Percentiles rank a stretch among this genome's conserved stretches.
phyloP scores from a whole-genome alignment of 2,113 vertebrate genomes.

The Onychostoma macrolepis region DNA sequence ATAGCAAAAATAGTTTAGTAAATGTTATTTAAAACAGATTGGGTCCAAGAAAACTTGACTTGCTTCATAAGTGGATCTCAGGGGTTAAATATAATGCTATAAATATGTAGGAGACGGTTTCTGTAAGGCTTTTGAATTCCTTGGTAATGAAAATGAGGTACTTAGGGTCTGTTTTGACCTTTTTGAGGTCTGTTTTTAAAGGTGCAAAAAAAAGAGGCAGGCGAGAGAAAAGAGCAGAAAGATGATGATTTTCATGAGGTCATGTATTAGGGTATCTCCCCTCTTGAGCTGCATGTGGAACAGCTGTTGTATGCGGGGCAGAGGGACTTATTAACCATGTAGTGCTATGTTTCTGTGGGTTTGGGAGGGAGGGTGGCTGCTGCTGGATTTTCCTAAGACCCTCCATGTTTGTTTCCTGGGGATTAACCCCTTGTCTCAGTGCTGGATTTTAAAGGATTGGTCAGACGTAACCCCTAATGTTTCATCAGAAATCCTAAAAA shows the following conservation, averaged over 20 bases:
- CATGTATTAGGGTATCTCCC: background rate
- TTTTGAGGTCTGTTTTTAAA: background rate
- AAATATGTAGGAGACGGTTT: background rate
- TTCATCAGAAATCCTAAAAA: conserved; percentile 38
- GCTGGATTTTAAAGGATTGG: conserved; percentile 42
- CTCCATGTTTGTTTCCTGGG: background rate
- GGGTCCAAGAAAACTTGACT: background rate
- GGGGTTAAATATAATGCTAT: background rate
- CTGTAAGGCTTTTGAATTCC: background rate
- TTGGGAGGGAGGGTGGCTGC: background rate
- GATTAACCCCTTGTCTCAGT: conserved; percentile 50
- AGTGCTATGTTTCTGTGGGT: conserved; percentile 18
- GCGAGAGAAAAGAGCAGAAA: background rate
- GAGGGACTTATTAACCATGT: conserved; percentile 31
- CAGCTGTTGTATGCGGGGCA: conserved; percentile 34
- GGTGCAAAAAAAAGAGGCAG: background rate
- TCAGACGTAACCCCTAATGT: conserved; percentile 25
- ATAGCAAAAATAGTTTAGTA: background rate
- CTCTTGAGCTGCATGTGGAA: background rate
- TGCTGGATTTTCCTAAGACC: conserved; percentile 31
- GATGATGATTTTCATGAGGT: background rate
- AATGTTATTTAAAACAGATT: background rate
- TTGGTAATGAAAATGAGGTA: background rate
- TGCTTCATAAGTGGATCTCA: background rate
- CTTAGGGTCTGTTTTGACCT: no score